phyloP scores from a whole-genome alignment of 2,888 invertebrate species.

The Mythimna loreyi region DNA sequence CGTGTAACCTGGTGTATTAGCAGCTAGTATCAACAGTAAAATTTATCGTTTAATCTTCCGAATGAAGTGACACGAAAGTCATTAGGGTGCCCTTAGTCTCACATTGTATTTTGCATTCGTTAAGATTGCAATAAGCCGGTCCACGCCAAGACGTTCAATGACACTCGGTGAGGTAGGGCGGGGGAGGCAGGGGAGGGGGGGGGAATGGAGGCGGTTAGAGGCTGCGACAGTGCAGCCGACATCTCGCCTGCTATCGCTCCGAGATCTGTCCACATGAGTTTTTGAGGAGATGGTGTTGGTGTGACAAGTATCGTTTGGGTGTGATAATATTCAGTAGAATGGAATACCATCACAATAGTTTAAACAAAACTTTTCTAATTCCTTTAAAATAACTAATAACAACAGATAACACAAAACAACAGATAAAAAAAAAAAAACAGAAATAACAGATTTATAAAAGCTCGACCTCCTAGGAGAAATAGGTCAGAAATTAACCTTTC shows the following conservation, averaged over 20 bases:
- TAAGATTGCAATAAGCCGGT: constrained; percentile 74
- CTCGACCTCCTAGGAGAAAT: not conserved
- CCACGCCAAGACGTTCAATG: constrained; percentile 83
- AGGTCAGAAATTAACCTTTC: not conserved
- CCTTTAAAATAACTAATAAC: no score
- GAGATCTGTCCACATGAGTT: constrained; percentile 81
- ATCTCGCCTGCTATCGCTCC: constrained; percentile 84
- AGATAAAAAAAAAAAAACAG: no score
- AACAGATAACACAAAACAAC: no score
- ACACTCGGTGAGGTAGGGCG: constrained; percentile 73
- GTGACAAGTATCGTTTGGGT: constrained; percentile 53
- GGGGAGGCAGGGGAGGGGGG: constrained; percentile 61
- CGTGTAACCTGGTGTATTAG: not conserved
- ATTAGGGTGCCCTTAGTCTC: constrained; percentile 73
- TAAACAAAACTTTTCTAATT: no score
- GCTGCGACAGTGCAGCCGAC: constrained; percentile 85
- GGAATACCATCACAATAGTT: no score
- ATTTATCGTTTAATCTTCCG: constrained; percentile 63
- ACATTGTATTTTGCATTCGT: constrained; percentile 79
- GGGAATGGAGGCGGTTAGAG: constrained; percentile 71
- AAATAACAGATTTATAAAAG: no score
- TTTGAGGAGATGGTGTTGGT: constrained; percentile 61
- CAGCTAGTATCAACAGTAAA: constrained; percentile 45
- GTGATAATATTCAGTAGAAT: constrained; percentile 16
- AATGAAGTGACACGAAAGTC: constrained; percentile 68